phyloP scores from a whole-genome alignment of 2,113 vertebrate genomes.

The Gymnorhina tibicen region DNA sequence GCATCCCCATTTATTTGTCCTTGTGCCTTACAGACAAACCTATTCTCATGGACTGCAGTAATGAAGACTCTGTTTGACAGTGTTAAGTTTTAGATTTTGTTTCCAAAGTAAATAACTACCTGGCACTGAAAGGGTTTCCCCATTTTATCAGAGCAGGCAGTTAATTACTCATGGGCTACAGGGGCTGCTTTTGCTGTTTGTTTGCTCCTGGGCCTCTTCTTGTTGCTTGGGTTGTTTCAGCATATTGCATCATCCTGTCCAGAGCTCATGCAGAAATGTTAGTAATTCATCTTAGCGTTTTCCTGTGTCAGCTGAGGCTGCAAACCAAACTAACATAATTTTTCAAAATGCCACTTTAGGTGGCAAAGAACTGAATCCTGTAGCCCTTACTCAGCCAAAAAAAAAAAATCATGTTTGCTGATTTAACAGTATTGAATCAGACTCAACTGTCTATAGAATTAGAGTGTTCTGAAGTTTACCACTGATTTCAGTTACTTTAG shows the following conservation, averaged over 20 bases:
- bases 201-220: neutral
- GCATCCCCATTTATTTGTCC: neutral
- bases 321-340: slow-evolving; percentile 6
- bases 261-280: slow-evolving; percentile 35
- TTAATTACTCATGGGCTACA: neutral
- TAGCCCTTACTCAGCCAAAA: neutral
- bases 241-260: slow-evolving; percentile 13
- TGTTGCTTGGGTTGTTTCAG: neutral
- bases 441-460: neutral
- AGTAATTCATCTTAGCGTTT: slow-evolving; percentile 41
- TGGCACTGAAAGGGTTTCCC: neutral
- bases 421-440: neutral
- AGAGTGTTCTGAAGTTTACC: neutral
- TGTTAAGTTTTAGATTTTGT: neutral
- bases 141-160: neutral
- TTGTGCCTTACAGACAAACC: neutral
- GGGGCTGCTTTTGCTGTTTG: neutral
- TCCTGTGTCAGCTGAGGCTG: slow-evolving; percentile 1
- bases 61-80: neutral
- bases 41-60: neutral
- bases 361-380: neutral
- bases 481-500: neutral
- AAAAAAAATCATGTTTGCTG: neutral
- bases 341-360: slow-evolving; percentile 56
- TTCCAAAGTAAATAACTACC: neutral